Base-by-base conservation (phyloP, 1,140 invertebrate species). In the Ooceraea biroi region DNA sequence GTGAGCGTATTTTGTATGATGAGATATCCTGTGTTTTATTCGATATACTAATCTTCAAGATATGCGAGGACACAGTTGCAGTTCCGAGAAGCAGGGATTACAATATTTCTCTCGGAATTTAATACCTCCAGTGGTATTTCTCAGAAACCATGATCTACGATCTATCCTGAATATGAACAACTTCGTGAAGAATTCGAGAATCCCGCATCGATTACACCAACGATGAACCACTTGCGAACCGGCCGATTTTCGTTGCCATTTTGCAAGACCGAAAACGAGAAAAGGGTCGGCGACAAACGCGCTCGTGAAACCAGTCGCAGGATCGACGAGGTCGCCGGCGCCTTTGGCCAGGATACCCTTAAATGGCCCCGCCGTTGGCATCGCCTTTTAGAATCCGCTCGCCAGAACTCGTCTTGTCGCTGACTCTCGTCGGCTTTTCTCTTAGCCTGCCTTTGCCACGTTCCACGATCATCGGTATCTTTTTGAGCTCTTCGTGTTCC, bases 291-390 rank as follows among this genome's bases (percentile, higher is more conserved):
- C 36, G 44, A 58, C 76, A 83, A 83, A 85, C 85, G 89, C 86
- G 90, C 91, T 92, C 86, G 73, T 44, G 91, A 91, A 93, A 92
- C 92, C 92, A 93, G 92, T 93, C 89, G 63, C 60, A 90, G 90
- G 87, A 92, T 92, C 91, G 91, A 90, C 88, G 85, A 89, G 91
- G 50, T 89, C 85, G 85, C 87, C 88, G 86, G 86, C 83, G 89
- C 87, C 85, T 88, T 90, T 93, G 89, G 88, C 88, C 91, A 89
- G 76, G 92, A 92, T 91, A 92, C 83, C 93, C 93, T 91, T 93
- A 93, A 91, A 93, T 91, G 91, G 91, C 66, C 73, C 89, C 90
- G 63, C 77, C 48, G 80, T 88, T 91, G 89, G 88, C 85, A 88
- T 92, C 89, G 90, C 92, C 92, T 92, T 92, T 92, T 92, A 92